A percentile compares a stretch with the other conserved stretches of the same genome.
These are phyloP conservation scores for Nomada goodeniana DNA, from an alignment of 2,888 invertebrate species.

Conservation along the genomic window DNA sequence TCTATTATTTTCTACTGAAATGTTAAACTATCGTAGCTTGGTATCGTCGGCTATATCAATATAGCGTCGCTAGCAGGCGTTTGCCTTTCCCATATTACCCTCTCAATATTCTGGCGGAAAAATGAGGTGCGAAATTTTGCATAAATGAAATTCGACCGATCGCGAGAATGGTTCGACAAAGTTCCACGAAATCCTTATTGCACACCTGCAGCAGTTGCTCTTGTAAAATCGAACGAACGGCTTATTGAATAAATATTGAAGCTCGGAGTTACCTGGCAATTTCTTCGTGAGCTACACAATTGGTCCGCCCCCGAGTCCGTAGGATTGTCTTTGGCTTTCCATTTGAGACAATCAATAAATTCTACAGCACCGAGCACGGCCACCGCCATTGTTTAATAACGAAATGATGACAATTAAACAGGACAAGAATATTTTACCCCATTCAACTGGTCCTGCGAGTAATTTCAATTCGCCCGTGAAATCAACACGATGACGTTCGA, in stretches of 20 bases:
- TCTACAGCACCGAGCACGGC: neutral
- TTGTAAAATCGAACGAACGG: neutral
- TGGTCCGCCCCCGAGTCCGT: no score
- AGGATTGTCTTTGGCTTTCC: constrained; percentile 4
- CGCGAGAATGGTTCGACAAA: no score
- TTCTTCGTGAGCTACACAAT: neutral
- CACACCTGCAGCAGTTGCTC: constrained; percentile 3
- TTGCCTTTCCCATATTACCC: no score
- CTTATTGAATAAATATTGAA: constrained; percentile 22
- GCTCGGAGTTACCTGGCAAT: neutral
- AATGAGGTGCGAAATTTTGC: no score
- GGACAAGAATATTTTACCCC: no score
- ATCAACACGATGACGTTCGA: no score
- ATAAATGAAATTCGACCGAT: neutral
- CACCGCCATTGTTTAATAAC: no score
- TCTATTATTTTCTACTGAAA: no score
- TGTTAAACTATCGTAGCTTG: no score
- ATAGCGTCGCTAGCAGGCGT: neutral
- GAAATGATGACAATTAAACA: no score
- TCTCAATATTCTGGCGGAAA: neutral
- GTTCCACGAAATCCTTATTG: constrained; percentile 7
- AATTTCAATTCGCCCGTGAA: no score
- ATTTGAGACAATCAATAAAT: neutral
- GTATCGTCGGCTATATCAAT: neutral
- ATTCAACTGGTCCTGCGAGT: no score